Evolutionary conservation across 2,113 vertebrate genomes (phyloP).

Genomic region (Tor tambroides): DNA sequence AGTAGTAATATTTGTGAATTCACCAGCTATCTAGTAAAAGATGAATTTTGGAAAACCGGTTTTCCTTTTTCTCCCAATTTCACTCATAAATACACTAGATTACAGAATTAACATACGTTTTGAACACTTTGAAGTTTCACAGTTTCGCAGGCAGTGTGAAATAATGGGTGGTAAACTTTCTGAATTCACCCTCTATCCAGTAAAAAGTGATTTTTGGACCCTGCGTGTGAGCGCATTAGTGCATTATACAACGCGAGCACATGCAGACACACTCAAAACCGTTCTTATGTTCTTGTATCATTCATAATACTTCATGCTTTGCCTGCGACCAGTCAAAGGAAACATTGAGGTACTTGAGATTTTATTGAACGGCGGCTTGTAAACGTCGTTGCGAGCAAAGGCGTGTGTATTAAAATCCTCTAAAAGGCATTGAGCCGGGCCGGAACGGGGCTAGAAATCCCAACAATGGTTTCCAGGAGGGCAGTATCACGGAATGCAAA

Average conservation of each 20-base stretch:
- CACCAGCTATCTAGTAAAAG: neutral
- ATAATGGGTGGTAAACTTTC: neutral
- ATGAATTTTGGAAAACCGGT: neutral
- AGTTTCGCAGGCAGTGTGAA: neutral
- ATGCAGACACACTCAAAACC: slow-evolving; percentile 36
- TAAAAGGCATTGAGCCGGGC: slow-evolving; percentile 67
- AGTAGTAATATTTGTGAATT: neutral
- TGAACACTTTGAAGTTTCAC: neutral
- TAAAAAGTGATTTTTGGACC: neutral
- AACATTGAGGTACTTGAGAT: slow-evolving; percentile 65
- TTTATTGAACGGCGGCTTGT: slow-evolving; percentile 74
- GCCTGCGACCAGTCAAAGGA: slow-evolving; percentile 59
- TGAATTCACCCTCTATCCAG: neutral
- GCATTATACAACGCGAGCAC: neutral
- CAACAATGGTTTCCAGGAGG: slow-evolving; percentile 77
- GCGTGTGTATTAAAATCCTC: slow-evolving; percentile 72
- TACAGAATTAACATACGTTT: neutral
- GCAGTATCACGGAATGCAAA: slow-evolving; percentile 72
- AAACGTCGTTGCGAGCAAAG: slow-evolving; percentile 74
- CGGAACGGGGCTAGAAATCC: slow-evolving; percentile 62
- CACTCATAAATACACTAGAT: neutral
- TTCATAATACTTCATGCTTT: slow-evolving; percentile 57
- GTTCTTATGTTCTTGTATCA: slow-evolving; percentile 48
- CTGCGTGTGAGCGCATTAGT: neutral
- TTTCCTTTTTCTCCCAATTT: neutral